Evolutionary conservation across 2,797 vertebrate genomes (phyloP), one percentile per base, ranked within the genome.

Genomic region (Argentina silus): DNA sequence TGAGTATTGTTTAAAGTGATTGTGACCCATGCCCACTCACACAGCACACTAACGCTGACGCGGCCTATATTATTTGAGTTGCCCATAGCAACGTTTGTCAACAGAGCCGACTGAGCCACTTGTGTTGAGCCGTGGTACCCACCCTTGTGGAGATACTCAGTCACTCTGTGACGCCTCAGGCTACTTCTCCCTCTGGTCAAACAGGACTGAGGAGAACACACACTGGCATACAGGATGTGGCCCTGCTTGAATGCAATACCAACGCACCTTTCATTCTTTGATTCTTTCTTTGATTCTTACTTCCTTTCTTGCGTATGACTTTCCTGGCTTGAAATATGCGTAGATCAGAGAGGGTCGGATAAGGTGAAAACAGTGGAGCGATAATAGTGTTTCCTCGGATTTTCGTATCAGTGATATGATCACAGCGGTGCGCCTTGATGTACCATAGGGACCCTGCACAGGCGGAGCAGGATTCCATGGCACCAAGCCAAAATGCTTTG

Each of bases 1-100:
- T 48, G 47, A 48, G 47, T 48, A 48, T 48, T 48, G 27, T 36
- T 36, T 36, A 36, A 36, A 36, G 27, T 36, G 27, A 4, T 60
- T 27, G 23, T 60, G 6, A 60, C 8, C 19, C 11, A 12, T 60
- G 12, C 12, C 12, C 11, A 36, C 12, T 27, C 21, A 6, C 10
- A 10, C 59, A 60, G 59, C 42, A 64, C 15, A 15, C n/a, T n/a
- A 56, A 7, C 7, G 62, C 17, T 19, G n/a, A 15, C 42, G 8
- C 42, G 8, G 64, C 10, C 36, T 12, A 42, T 61, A 42, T 73
- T 80, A 7, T 67, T n/a, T 50, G 69, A 78, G 72, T 60, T 70
- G 23, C 45, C 72, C 50, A 0, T 45, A 4, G n/a, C 27, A 11
- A 47, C 82, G 74, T 87, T 88, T 81, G 59, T 78, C 81, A 78